Conservation (phyloP, 2,888 invertebrate species). For the Ariolimax columbianus region DNA sequence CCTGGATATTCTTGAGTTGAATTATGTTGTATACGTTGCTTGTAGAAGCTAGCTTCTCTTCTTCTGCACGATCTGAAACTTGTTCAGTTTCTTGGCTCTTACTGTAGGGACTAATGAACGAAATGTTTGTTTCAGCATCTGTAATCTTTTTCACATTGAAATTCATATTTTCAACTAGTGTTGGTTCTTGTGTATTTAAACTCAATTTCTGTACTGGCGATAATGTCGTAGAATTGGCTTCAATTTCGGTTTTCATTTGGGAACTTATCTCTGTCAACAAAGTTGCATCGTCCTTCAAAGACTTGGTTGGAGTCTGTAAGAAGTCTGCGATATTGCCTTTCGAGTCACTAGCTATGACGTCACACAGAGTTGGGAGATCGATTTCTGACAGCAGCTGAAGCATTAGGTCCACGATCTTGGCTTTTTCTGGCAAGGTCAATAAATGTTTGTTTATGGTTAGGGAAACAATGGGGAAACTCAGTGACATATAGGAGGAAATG, state of each 20-base stretch:
- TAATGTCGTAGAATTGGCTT: neutral
- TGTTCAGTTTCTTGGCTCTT: neutral
- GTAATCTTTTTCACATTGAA: neutral
- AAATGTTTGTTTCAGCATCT: neutral
- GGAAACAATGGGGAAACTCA: too few species aligned
- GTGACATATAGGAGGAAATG: too few species aligned
- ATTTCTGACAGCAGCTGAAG: slow-evolving; percentile 55
- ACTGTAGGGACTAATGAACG: neutral
- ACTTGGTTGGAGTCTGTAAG: neutral
- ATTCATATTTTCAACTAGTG: neutral
- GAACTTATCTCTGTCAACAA: neutral
- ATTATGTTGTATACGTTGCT: neutral
- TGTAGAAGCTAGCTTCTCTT: neutral
- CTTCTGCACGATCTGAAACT: neutral
- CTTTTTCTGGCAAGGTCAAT: slow-evolving; percentile 43
- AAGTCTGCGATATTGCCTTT: neutral
- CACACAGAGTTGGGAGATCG: slow-evolving; percentile 55
- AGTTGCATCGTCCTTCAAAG: neutral
- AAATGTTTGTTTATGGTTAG: neutral
- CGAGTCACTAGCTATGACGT: slow-evolving; percentile 45
- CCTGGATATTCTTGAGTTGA: neutral
- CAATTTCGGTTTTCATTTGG: neutral
- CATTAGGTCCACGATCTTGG: slow-evolving; percentile 47
- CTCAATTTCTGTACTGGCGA: neutral
- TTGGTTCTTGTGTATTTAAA: neutral